Percentiles rank a stretch among this genome's conserved stretches.
These are phyloP conservation scores for Sweltsa coloradensis DNA, from an alignment of 1,140 invertebrate genomes.

Conservation along the genomic window DNA sequence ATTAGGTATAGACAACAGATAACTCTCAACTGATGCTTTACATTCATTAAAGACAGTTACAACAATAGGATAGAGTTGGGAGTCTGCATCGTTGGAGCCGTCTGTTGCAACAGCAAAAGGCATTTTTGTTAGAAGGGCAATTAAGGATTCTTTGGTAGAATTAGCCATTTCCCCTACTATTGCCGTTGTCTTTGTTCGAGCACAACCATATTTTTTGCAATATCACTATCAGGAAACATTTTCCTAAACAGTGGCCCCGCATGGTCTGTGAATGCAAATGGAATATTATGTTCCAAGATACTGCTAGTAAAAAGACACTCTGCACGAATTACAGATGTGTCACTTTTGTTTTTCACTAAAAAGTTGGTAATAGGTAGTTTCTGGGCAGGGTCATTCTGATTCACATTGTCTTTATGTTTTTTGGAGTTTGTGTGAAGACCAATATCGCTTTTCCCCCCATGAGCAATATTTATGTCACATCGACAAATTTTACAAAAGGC, in stretches of 20 bases:
- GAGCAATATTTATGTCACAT: too few species aligned
- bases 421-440: too few species aligned
- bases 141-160: neutral
- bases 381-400: too few species aligned
- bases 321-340: conserved; percentile 5
- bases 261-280: neutral
- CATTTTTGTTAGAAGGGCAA: neutral
- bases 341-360: too few species aligned
- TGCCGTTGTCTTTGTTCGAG: neutral
- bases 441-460: too few species aligned
- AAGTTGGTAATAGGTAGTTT: too few species aligned
- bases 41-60: neutral
- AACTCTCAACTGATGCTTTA: neutral
- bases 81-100: neutral
- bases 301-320: neutral
- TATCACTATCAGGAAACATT: conserved; percentile 3
- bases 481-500: too few species aligned
- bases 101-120: conserved; percentile 2
- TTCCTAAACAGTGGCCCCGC: neutral
- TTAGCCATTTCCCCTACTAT: neutral
- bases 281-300: conserved; percentile 1
- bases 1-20: neutral
- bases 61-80: neutral
- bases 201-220: conserved; percentile 4
- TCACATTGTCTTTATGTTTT: too few species aligned